Evolutionary conservation across 2,888 invertebrate species (phyloP).

Genomic region (Scaptomyza cyrtandrae): DNA sequence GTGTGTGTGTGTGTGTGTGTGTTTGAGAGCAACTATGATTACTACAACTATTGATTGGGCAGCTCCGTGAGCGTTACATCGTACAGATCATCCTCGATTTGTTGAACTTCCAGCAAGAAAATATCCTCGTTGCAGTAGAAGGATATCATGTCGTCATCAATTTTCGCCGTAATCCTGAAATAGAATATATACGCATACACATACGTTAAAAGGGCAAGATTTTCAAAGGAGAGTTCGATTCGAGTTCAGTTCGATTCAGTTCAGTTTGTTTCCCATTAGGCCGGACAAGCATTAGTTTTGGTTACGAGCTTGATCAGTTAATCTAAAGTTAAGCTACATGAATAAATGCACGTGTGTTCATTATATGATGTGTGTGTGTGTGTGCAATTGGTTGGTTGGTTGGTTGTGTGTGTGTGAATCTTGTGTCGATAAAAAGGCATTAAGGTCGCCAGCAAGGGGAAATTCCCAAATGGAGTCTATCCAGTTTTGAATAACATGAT

Average conservation of each 20-base stretch:
- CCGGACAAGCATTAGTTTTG: constrained; percentile 45
- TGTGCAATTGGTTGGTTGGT: no score
- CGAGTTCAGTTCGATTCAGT: constrained; percentile 4
- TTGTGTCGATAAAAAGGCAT: constrained; percentile 5
- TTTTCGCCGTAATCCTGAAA: constrained; percentile 98
- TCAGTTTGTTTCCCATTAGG: constrained; percentile 29
- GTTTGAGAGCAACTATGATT: constrained; percentile 29
- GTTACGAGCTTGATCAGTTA: constrained; percentile 15
- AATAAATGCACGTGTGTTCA: constrained; percentile 26
- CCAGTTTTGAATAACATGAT: constrained; percentile 20
- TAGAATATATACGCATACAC: not conserved
- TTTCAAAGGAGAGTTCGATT: no score
- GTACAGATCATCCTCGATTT: constrained; percentile 91
- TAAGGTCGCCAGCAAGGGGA: constrained; percentile 38
- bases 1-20: constrained; percentile 6
- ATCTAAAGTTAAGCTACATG: constrained; percentile 24
- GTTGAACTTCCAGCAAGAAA: constrained; percentile 95
- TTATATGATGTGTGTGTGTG: constrained; percentile 6
- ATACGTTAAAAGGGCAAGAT: not conserved
- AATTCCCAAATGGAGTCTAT: constrained; percentile 20
- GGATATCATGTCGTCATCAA: constrained; percentile 99
- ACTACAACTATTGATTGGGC: constrained; percentile 86
- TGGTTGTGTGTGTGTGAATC: constrained; percentile 20
- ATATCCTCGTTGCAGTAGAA: constrained; percentile 99
- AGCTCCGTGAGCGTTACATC: constrained; percentile 94